These are phyloP conservation scores for Tragelaphus scriptus DNA, from an alignment of 2,113 vertebrate genomes.

Conservation along the genomic window DNA sequence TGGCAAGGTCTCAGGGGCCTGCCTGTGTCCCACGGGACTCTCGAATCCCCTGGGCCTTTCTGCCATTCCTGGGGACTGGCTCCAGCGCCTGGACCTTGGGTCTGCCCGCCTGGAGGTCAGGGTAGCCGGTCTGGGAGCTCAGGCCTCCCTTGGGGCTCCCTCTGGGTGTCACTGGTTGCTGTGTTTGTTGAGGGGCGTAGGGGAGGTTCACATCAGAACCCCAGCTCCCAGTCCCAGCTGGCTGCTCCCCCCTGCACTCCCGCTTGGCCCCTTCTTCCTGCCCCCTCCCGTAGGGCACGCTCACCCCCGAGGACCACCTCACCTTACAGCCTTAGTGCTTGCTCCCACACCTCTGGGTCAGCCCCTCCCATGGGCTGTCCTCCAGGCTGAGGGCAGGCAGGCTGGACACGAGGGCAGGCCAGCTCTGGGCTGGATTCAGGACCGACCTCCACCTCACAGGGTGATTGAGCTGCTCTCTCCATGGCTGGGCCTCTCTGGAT, in stretches of 20 bases:
- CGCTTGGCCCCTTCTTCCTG: too few species aligned
- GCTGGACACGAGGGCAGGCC: background rate
- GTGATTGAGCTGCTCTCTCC: background rate
- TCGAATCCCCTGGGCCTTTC: rapidly evolving
- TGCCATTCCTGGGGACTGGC: background rate
- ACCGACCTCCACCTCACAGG: background rate
- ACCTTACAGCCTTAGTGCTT: background rate
- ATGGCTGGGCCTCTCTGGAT: background rate
- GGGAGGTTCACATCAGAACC: background rate
- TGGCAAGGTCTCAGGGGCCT: background rate
- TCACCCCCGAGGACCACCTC: background rate
- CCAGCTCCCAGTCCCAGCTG: background rate
- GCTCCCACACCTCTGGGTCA: background rate
- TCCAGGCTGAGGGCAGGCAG: background rate
- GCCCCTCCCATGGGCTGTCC: background rate
- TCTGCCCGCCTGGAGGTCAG: background rate
- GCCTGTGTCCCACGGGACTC: rapidly evolving
- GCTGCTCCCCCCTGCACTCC: background rate
- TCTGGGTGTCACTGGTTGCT: background rate
- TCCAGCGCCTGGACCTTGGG: rapidly evolving
- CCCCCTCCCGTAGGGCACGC: background rate
- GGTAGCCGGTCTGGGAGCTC: background rate
- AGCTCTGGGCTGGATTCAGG: background rate
- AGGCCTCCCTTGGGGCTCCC: rapidly evolving
- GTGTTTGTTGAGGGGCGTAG: rapidly evolving